These are phyloP conservation scores for Amphimallon solstitiale DNA, from an alignment of 2,888 invertebrate species.

Conservation along the genomic window DNA sequence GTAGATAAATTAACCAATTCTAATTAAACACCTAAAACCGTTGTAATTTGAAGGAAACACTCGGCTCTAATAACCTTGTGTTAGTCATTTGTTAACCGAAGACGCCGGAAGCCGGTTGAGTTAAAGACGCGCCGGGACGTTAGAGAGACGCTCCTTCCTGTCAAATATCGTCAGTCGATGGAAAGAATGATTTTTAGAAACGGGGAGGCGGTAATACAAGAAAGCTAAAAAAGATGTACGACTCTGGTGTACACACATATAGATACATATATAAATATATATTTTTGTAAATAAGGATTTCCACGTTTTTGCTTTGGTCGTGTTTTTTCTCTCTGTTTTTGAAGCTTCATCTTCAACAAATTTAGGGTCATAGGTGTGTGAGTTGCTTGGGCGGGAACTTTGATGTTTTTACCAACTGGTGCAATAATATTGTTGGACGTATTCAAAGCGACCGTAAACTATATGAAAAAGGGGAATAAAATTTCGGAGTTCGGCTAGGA, in stretches of 20 bases:
- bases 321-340: constrained; percentile 4
- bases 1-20: constrained; percentile 33
- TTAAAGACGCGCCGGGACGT: constrained; percentile 48
- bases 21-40: constrained; percentile 35
- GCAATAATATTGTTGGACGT: constrained; percentile 33
- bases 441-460: constrained; percentile 31
- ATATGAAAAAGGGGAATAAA: constrained; percentile 14
- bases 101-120: constrained; percentile 49
- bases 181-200: constrained; percentile 30
- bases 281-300: neutral
- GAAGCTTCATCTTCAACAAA: constrained; percentile 14
- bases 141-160: constrained; percentile 43
- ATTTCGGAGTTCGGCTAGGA: neutral
- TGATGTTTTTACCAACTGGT: constrained; percentile 32
- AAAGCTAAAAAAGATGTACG: constrained; percentile 1
- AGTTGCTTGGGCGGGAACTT: constrained; percentile 17
- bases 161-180: constrained; percentile 41
- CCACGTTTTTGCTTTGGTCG: neutral
- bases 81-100: constrained; percentile 51
- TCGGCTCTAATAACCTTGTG: constrained; percentile 49
- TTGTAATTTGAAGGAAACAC: constrained; percentile 44
- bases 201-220: constrained; percentile 5
- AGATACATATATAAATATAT: neutral
- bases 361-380: constrained; percentile 34
- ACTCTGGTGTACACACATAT: neutral